Evolutionary conservation across 2,113 vertebrate species (phyloP).

Genomic region (Nanorana parkeri): DNA sequence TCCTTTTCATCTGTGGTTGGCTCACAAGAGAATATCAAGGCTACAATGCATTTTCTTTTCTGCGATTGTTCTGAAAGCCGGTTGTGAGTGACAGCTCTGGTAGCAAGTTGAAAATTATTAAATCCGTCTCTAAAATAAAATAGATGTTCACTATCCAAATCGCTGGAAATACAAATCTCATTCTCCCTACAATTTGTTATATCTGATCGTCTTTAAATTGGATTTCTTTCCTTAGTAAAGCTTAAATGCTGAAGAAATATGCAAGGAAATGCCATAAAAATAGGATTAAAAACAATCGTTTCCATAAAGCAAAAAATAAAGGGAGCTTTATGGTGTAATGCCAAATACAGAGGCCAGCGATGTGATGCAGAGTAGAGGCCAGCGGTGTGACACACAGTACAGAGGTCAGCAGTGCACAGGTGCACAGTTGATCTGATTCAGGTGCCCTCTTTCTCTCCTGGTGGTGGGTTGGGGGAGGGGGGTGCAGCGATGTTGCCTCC

Average conservation of each 20-base stretch:
- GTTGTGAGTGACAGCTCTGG: constrained; percentile 23
- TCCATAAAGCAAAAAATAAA: too few relatives aligned
- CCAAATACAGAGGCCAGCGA: too few relatives aligned
- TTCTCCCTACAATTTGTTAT: constrained; percentile 10
- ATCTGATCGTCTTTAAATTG: constrained; percentile 7
- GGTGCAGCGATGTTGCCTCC: too few relatives aligned
- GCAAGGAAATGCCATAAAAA: too few relatives aligned
- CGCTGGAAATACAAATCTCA: background rate
- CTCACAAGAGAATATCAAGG: constrained; percentile 18
- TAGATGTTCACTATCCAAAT: constrained; percentile 6
- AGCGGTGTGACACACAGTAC: too few relatives aligned
- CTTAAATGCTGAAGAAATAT: background rate
- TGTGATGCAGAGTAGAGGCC: too few relatives aligned
- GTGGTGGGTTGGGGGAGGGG: too few relatives aligned
- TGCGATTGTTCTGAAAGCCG: constrained; percentile 10
- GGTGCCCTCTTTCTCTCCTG: too few relatives aligned
- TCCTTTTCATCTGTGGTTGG: constrained; percentile 32
- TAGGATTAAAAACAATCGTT: too few relatives aligned
- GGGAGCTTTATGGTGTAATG: too few relatives aligned
- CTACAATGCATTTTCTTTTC: constrained; percentile 23
- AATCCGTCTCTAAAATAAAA: background rate
- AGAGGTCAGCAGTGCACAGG: too few relatives aligned
- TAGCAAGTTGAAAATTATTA: constrained; percentile 8
- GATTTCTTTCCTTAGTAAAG: background rate
- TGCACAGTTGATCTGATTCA: too few relatives aligned